Evolutionary conservation across 2,797 vertebrate species (phyloP).

Genomic region (Rhynchonycteris naso): DNA sequence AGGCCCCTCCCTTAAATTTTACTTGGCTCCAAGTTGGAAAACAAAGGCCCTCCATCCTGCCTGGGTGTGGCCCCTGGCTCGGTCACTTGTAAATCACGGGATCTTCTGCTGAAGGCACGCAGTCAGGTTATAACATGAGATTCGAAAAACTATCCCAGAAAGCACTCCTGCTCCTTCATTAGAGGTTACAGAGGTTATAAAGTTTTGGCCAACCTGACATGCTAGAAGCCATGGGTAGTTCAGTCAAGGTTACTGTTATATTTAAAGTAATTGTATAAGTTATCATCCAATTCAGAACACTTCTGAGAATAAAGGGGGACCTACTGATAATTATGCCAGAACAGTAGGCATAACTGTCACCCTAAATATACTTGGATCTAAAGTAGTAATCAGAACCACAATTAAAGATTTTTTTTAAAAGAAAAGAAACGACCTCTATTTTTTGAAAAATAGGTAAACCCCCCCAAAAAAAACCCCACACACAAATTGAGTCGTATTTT

Average conservation of each 20-base stretch:
- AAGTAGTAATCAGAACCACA: constrained; percentile 15
- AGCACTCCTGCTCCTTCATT: background rate
- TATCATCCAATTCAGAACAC: background rate
- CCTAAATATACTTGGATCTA: background rate
- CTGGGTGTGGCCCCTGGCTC: background rate
- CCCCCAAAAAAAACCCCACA: background rate
- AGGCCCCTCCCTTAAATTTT: background rate
- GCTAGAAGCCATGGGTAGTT: background rate
- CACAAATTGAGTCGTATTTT: background rate
- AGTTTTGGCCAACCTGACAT: background rate
- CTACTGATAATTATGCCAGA: background rate
- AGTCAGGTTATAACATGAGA: background rate
- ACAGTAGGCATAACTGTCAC: background rate
- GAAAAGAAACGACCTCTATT: background rate
- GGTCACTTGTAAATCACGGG: background rate
- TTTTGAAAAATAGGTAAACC: background rate
- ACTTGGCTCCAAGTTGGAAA: background rate
- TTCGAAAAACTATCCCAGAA: background rate
- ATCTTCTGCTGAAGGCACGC: background rate
- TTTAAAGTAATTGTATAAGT: background rate
- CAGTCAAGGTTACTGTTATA: background rate
- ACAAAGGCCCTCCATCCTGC: background rate
- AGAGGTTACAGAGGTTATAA: background rate
- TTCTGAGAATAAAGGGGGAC: background rate
- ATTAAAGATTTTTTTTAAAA: background rate